These are phyloP conservation scores for Seriola aureovittata DNA, from an alignment of 2,113 vertebrate genomes.

Conservation along the genomic window DNA sequence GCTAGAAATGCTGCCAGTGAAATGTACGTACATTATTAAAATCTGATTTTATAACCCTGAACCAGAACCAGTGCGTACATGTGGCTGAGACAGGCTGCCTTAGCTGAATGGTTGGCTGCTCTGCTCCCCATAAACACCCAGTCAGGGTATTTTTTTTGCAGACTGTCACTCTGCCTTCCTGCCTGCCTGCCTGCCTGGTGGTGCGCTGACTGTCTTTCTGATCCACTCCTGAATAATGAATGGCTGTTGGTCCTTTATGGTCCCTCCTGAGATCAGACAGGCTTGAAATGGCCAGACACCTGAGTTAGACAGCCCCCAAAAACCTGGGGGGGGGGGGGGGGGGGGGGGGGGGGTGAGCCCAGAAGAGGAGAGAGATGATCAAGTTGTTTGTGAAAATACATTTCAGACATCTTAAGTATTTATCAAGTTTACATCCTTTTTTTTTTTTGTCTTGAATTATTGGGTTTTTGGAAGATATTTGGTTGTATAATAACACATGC, in stretches of 20 bases:
- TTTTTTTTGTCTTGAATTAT: neutral
- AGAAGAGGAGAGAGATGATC: neutral
- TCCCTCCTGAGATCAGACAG: slow-evolving; percentile 53
- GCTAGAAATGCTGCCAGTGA: too few species aligned
- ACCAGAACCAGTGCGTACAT: neutral
- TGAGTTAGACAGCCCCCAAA: slow-evolving; percentile 24
- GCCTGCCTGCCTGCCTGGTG: slow-evolving; percentile 10
- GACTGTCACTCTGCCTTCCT: slow-evolving; percentile 21
- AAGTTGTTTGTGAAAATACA: neutral
- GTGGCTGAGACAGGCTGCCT: neutral
- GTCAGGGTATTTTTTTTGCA: slow-evolving; percentile 18
- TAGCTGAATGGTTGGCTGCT: slow-evolving; percentile 20
- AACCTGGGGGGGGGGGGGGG: neutral
- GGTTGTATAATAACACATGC: neutral
- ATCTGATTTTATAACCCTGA: neutral
- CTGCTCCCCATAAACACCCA: slow-evolving; percentile 17
- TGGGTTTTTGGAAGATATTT: neutral
- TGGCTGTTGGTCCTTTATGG: slow-evolving; percentile 43
- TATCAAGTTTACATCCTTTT: neutral
- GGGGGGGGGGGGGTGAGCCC: neutral
- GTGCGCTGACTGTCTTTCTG: slow-evolving; percentile 48
- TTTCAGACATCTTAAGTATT: neutral
- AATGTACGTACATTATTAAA: too few species aligned
- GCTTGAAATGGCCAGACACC: slow-evolving; percentile 56
- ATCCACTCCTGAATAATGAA: slow-evolving; percentile 67